Base-by-base conservation (phyloP, 2,113 vertebrate genomes). In the Semicossyphus pulcher region DNA sequence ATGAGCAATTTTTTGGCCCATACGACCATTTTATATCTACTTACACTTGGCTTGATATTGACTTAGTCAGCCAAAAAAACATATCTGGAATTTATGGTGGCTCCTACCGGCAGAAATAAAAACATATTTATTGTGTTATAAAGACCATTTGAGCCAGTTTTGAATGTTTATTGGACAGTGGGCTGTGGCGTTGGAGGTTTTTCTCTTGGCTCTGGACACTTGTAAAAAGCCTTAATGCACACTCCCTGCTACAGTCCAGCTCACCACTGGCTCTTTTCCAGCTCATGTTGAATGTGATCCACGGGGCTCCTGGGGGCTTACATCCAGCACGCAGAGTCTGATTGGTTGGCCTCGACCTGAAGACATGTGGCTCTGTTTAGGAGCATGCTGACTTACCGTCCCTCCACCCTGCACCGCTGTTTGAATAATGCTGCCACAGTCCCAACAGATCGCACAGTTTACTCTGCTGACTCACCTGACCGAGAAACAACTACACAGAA, bases 351-450 rank as follows among this genome's bases (percentile, higher is more conserved):
- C 41, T 42, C 32, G 11, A 58, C 53, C 68, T 78, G 28, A 10
- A 44, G 65, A 81, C 87, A 92, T 86, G 86, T 93, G 92, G 85
- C 60, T 90, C 32, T 88, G 76, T 60, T 92, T 90, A 91, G 71
- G 48, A 61, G 64, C 77, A 11, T 71, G 80, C 85, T 85, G 84
- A 81, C 83, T 86, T 85, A 66, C 23, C 72, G 2, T 32, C 80
- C 48, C 64, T 67, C 66, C 52, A 11, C 39, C 76, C 76, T 51
- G 48, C 44, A 31, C 69, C 61, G 79, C 57, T 23, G 45, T 69
- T 36, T 31, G 51, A 74, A 74, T 58, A 69, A 45, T 26, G 71
- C 36, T 37, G 57, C 76, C 53, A 23, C 29, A 47, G 61, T 79
- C 81, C 54, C 59, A 28, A 31, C 31, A 70, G 69, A 66, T 20